phyloP scores from a whole-genome alignment of 2,113 vertebrate species.

The Sturnus vulgaris region DNA sequence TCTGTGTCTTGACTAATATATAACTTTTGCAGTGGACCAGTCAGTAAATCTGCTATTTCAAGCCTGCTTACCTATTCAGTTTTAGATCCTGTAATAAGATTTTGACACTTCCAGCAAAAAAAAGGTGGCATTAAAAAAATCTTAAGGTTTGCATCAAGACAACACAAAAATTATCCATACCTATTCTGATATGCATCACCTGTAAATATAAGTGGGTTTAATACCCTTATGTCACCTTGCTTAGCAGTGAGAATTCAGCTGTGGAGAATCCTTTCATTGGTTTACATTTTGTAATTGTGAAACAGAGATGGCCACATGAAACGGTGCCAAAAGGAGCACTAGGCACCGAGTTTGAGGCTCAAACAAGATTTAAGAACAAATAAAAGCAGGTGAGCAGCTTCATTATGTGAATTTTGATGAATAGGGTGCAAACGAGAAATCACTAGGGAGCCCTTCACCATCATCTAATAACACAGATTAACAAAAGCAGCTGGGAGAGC shows the following conservation, averaged over 20 bases:
- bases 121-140: neutral
- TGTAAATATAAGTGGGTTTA: neutral
- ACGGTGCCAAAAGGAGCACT: neutral
- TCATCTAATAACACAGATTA: conserved; percentile 13
- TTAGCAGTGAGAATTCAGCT: conserved; percentile 12
- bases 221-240: neutral
- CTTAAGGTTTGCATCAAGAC: neutral
- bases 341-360: neutral
- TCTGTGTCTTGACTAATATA: neutral
- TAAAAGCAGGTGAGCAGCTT: conserved; percentile 22
- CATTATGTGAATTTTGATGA: conserved; percentile 31
- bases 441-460: conserved; percentile 37
- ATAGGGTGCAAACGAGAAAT: conserved; percentile 30
- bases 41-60: neutral
- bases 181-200: neutral
- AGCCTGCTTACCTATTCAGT: neutral
- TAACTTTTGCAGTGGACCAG: neutral
- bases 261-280: neutral
- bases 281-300: conserved; percentile 4
- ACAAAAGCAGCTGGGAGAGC: conserved; percentile 23
- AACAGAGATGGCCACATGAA: neutral
- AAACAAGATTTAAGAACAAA: conserved; percentile 48
- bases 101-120: neutral
- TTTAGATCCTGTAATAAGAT: neutral
- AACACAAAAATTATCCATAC: neutral